Conservation (phyloP, 2,888 invertebrate genomes). For the Mycalesis mineus region DNA sequence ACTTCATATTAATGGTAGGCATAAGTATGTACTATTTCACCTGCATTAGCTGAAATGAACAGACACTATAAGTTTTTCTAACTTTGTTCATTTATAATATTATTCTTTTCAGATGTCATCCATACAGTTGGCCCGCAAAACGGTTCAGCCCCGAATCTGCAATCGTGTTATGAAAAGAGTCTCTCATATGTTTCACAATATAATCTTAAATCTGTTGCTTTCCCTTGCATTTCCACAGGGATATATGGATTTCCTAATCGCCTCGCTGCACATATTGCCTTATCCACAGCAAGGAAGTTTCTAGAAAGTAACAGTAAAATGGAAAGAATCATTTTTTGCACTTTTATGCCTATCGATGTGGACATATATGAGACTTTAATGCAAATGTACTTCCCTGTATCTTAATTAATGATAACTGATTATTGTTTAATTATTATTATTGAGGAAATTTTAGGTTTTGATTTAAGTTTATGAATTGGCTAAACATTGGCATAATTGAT, state of each 20-base stretch:
- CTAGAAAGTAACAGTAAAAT: constrained; percentile 76
- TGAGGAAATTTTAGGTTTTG: no score
- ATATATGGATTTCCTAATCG: constrained; percentile 91
- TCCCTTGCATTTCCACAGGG: constrained; percentile 96
- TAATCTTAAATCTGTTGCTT: constrained; percentile 83
- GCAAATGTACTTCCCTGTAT: constrained; percentile 84
- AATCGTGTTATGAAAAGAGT: constrained; percentile 84
- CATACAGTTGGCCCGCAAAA: constrained; percentile 93
- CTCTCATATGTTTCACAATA: constrained; percentile 77
- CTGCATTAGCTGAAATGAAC: no score
- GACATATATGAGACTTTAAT: constrained; percentile 84
- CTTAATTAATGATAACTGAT: no score
- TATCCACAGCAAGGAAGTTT: constrained; percentile 81
- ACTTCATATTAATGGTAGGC: no score
- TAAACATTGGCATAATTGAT: no score
- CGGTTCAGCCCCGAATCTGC: constrained; percentile 80
- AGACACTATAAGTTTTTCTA: no score
- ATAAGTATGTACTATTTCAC: no score
- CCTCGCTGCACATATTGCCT: constrained; percentile 86
- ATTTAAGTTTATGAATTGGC: no score
- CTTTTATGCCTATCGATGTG: constrained; percentile 85
- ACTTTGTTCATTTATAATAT: constrained; percentile 8
- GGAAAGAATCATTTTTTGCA: constrained; percentile 88
- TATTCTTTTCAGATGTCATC: constrained; percentile 84
- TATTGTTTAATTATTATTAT: no score